Conservation (phyloP, 2,888 invertebrate species). For the Vandiemenella viatica region DNA sequence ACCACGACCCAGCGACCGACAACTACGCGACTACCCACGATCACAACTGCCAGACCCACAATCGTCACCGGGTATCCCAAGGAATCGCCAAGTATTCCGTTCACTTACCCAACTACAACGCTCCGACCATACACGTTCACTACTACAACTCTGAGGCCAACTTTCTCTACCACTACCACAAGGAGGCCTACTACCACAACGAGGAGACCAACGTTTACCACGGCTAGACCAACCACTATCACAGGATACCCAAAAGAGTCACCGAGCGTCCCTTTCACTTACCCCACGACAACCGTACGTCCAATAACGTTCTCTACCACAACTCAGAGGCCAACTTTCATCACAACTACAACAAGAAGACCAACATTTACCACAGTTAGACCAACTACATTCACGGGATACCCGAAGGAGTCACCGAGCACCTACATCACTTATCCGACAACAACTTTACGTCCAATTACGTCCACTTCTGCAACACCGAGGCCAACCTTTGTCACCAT, state of each 20-base stretch:
- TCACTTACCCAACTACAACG: constrained; percentile 5
- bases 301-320: too few relatives aligned
- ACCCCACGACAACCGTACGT: constrained; percentile 8
- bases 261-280: constrained; percentile 1
- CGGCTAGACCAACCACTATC: neutral
- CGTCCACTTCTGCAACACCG: too few relatives aligned
- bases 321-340: too few relatives aligned
- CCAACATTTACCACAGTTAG: neutral
- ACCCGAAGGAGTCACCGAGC: neutral
- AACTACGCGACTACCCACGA: neutral
- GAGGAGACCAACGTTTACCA: neutral
- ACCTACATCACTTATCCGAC: constrained; percentile 6
- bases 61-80: constrained; percentile 2
- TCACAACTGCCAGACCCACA: neutral
- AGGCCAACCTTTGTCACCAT: too few relatives aligned
- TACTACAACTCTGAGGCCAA: too few relatives aligned
- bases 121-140: too few relatives aligned
- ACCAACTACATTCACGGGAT: neutral
- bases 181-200: constrained; percentile 2
- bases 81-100: neutral
- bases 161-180: too few relatives aligned
- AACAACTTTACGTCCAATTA: too few relatives aligned
- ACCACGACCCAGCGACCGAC: too few relatives aligned
- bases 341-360: neutral
- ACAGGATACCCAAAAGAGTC: constrained; percentile 4